A percentile compares a stretch with the other conserved stretches of the same genome.
These are phyloP conservation scores for Nycticorax nycticorax DNA, from an alignment of 2,113 vertebrate genomes.

Conservation along the genomic window DNA sequence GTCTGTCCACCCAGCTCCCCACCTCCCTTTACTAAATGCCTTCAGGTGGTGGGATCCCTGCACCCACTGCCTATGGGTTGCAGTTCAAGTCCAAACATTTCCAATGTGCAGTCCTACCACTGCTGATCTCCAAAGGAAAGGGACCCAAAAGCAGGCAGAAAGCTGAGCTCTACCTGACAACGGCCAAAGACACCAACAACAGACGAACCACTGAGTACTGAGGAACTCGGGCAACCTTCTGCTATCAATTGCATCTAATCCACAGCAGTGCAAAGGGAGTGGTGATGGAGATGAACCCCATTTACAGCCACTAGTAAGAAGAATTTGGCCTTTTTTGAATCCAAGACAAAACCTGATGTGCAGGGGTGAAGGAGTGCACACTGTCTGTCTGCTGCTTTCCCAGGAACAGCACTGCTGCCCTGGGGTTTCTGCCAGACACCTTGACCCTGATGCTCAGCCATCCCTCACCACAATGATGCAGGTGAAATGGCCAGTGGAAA, in stretches of 20 bases:
- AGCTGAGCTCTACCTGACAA: not conserved
- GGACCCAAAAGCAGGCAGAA: not conserved
- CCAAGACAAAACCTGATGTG: not conserved
- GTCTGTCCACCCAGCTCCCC: not conserved
- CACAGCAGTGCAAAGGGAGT: not conserved
- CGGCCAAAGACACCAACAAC: not conserved
- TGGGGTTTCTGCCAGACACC: not conserved
- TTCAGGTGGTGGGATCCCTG: not conserved
- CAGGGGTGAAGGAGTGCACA: not conserved
- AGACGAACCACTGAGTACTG: not conserved
- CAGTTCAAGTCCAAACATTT: not conserved
- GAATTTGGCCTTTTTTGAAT: not conserved
- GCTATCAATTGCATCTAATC: not conserved
- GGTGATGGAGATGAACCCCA: not conserved
- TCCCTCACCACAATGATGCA: not conserved
- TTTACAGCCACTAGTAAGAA: not conserved
- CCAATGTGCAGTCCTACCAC: not conserved
- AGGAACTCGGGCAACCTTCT: not conserved
- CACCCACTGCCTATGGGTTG: rapidly evolving
- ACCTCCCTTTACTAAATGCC: not conserved
- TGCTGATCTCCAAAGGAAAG: not conserved
- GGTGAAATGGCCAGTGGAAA: not conserved
- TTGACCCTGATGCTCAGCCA: rapidly evolving
- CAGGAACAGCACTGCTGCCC: not conserved
- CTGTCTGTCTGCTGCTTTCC: not conserved